Conservation (phyloP, 2,888 invertebrate species). For the Hydriomena furcata region DNA sequence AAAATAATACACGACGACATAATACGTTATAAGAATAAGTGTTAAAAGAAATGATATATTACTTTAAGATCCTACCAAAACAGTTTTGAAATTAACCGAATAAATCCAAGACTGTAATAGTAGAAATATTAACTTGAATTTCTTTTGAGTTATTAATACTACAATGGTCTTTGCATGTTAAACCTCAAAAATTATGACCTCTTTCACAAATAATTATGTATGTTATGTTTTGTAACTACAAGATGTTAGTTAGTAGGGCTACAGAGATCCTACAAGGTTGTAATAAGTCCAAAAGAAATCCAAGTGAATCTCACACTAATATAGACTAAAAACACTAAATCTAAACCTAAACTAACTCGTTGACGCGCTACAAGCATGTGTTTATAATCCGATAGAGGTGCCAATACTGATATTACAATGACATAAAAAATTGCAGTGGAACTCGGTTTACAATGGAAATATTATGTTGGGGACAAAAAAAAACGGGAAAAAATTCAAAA, state of each 20-base stretch:
- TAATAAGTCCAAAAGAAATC: constrained; percentile 38
- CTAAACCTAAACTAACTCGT: constrained; percentile 49
- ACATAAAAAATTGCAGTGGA: background rate
- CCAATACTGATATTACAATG: constrained; percentile 42
- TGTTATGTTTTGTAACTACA: too few relatives aligned
- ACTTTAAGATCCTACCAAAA: constrained; percentile 47
- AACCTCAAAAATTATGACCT: too few relatives aligned
- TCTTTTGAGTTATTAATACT: constrained; percentile 32
- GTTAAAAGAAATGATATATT: constrained; percentile 46
- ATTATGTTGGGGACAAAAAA: constrained; percentile 4
- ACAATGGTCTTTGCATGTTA: too few relatives aligned
- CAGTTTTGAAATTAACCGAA: constrained; percentile 52
- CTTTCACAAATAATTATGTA: too few relatives aligned
- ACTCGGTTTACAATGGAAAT: constrained; percentile 11
- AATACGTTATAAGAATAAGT: constrained; percentile 45
- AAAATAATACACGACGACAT: constrained; percentile 74
- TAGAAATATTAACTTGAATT: constrained; percentile 55
- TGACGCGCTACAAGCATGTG: constrained; percentile 42
- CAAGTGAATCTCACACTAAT: constrained; percentile 31
- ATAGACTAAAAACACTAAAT: constrained; percentile 40
- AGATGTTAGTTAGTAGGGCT: too few relatives aligned
- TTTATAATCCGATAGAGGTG: constrained; percentile 40
- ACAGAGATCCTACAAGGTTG: too few relatives aligned
- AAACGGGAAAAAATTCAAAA: background rate
- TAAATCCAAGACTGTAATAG: constrained; percentile 61